Percentiles rank a stretch among this genome's conserved stretches.
Evolutionary conservation across 2,888 invertebrate genomes (phyloP).

Genomic region (Drosophila borealis): DNA sequence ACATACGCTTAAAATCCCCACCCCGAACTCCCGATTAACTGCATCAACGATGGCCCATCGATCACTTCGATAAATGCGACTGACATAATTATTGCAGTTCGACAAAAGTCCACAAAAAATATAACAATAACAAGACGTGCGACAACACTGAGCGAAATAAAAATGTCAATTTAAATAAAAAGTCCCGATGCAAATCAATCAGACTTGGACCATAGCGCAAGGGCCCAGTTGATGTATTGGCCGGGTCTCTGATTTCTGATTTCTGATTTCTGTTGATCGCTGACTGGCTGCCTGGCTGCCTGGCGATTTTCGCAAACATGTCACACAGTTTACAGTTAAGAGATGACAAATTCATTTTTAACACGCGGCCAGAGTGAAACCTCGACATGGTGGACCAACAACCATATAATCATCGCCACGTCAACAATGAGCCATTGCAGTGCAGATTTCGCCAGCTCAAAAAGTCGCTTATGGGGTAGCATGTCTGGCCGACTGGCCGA

Average conservation of each 20-base stretch:
- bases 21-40: constrained; percentile 4
- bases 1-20: background rate
- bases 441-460: constrained; percentile 50
- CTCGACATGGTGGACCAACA: constrained; percentile 55
- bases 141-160: constrained; percentile 33
- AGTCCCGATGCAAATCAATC: constrained; percentile 84
- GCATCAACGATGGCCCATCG: constrained; percentile 45
- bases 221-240: constrained; percentile 78
- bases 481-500: constrained; percentile 18
- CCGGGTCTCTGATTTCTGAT: constrained; percentile 50
- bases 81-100: constrained; percentile 80
- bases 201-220: constrained; percentile 61
- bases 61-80: constrained; percentile 64
- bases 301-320: constrained; percentile 76
- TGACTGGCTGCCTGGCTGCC: constrained; percentile 24
- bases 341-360: constrained; percentile 83
- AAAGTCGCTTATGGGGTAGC: constrained; percentile 46
- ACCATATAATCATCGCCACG: constrained; percentile 66
- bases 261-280: constrained; percentile 62
- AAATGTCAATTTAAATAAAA: constrained; percentile 72
- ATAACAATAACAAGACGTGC: constrained; percentile 37
- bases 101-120: constrained; percentile 23
- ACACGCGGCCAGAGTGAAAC: constrained; percentile 75
- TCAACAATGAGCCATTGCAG: constrained; percentile 73
- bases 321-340: constrained; percentile 77